A percentile compares a stretch with the other conserved stretches of the same genome.
phyloP scores from a whole-genome alignment of 1,140 invertebrate species.

The Trichonephila clavata region DNA sequence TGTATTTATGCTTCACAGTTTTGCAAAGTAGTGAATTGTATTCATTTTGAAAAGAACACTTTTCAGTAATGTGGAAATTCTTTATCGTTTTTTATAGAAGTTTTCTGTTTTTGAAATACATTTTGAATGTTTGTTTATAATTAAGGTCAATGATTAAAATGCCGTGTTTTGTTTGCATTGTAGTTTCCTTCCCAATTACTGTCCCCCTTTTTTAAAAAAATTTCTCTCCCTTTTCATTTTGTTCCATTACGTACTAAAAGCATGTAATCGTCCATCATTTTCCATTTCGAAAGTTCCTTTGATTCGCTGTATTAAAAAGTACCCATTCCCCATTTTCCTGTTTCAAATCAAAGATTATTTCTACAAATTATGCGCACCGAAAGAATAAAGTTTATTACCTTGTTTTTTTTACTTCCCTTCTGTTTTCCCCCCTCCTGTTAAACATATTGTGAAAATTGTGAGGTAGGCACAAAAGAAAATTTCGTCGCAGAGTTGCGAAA shows the following conservation, averaged over 20 bases:
- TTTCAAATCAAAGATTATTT: conserved; percentile 25
- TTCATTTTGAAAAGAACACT: too few species aligned
- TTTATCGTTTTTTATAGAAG: background rate
- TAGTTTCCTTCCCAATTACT: background rate
- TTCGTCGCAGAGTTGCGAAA: conserved; percentile 17
- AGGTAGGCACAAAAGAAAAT: background rate
- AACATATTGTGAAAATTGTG: background rate
- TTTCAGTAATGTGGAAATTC: background rate
- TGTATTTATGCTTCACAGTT: too few species aligned
- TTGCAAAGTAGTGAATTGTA: too few species aligned
- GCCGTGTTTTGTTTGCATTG: background rate
- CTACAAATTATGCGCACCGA: background rate
- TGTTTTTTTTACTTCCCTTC: background rate
- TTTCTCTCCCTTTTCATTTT: background rate
- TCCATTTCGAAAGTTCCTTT: background rate
- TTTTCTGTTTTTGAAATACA: background rate
- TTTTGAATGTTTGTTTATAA: background rate
- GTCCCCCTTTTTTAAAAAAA: background rate
- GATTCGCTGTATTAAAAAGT: conserved; percentile 6
- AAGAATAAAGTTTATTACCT: conserved; percentile 11
- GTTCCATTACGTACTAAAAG: background rate
- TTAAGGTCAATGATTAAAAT: conserved; percentile 1
- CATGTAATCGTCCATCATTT: background rate
- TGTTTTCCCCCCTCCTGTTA: background rate
- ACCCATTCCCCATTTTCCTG: background rate